Conservation (phyloP, 2,888 invertebrate genomes). For the Apamea crenata region DNA sequence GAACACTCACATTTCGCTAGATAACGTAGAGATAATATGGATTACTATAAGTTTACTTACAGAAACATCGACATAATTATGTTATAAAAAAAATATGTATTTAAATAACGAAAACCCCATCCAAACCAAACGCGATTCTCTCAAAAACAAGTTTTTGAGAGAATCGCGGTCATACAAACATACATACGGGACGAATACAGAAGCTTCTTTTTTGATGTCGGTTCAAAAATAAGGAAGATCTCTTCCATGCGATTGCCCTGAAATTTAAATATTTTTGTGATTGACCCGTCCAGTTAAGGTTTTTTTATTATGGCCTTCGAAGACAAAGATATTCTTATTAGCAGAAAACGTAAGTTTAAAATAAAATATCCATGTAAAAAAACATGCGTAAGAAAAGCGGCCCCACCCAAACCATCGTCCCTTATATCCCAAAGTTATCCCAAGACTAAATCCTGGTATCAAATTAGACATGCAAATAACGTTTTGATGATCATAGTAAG, state of each 20-base stretch:
- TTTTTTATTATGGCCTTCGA: background rate
- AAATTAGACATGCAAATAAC: constrained; percentile 83
- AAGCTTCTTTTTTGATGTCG: too few species aligned
- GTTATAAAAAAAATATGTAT: background rate
- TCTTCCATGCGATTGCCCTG: too few species aligned
- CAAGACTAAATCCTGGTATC: constrained; percentile 68
- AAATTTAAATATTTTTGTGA: background rate
- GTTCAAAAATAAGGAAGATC: too few species aligned
- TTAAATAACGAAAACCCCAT: too few species aligned
- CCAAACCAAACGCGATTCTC: too few species aligned
- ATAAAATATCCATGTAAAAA: background rate
- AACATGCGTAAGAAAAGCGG: background rate
- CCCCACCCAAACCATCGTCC: background rate
- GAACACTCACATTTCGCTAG: background rate
- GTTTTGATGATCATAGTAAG: constrained; percentile 79
- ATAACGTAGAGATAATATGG: background rate
- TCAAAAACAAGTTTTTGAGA: too few species aligned
- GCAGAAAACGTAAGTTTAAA: background rate
- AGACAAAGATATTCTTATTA: background rate
- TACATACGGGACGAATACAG: too few species aligned
- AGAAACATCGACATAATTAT: background rate
- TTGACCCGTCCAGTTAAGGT: background rate
- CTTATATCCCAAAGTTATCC: constrained; percentile 42
- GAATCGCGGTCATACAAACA: too few species aligned
- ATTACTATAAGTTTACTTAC: background rate